Percentiles rank a stretch among this genome's conserved stretches.
These are phyloP conservation scores for Hippolais icterina DNA, from an alignment of 2,113 vertebrate species.

Conservation along the genomic window DNA sequence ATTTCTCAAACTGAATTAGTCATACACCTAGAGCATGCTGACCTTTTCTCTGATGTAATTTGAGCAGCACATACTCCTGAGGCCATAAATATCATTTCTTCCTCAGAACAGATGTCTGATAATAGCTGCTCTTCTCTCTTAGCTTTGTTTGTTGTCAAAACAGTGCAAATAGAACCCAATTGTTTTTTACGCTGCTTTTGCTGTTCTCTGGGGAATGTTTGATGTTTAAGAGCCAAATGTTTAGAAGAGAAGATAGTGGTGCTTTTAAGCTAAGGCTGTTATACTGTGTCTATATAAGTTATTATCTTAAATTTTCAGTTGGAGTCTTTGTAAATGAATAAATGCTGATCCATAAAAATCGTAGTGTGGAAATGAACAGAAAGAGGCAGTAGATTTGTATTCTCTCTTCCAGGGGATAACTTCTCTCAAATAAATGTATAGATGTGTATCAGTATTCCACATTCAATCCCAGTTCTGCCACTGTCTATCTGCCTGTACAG, in stretches of 20 bases:
- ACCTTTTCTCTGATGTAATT: constrained; percentile 23
- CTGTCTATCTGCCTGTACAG: neutral
- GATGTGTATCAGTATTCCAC: neutral
- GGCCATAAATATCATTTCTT: constrained; percentile 43
- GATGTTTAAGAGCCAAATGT: constrained; percentile 20
- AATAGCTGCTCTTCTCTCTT: constrained; percentile 39
- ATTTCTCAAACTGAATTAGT: constrained; percentile 25
- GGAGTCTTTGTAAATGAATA: neutral
- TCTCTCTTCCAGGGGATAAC: neutral
- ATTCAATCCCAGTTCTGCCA: neutral
- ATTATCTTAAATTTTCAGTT: constrained; percentile 14
- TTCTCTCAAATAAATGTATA: neutral
- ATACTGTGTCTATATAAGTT: neutral
- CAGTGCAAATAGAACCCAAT: constrained; percentile 15
- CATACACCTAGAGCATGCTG: neutral
- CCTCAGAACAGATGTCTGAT: constrained; percentile 35
- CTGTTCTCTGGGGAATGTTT: constrained; percentile 4
- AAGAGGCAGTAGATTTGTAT: neutral
- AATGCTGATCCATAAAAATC: constrained; percentile 3
- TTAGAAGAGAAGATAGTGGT: constrained; percentile 5
- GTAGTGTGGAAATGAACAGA: neutral
- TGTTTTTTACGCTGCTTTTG: constrained; percentile 31
- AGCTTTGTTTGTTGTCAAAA: constrained; percentile 56
- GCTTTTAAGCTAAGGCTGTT: constrained; percentile 27
- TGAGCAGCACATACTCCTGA: constrained; percentile 25